Base-by-base conservation (phyloP, 1,140 invertebrate species). In the Drosophila nebulosa region DNA sequence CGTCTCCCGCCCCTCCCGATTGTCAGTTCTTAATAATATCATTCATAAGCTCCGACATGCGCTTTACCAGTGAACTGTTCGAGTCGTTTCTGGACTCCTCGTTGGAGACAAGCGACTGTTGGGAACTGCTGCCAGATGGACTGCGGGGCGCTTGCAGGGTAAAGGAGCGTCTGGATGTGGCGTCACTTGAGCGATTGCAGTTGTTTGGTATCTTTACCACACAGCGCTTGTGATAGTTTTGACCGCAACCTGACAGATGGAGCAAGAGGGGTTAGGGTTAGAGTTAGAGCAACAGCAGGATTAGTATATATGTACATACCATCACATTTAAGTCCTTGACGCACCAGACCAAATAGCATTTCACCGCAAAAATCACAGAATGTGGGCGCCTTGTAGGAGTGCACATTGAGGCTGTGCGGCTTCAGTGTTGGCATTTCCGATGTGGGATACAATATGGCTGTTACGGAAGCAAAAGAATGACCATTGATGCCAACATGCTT, bases 351-450 rank as follows among this genome's bases (percentile, higher is more conserved):
- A 93, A 99, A 99, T 1, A 99, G 94, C 97, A 99, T 99, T 94
- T 99, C 98, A 52, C 98, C 98, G 93, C 99, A 99, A 93, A 99
- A 99, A 94, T 99, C 98, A 93, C 98, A 99, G 93, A 99, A 99
- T 63, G 99, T 99, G 52, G 99, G 99, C 64, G 97, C 96, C 93
- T 99, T 99, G 92, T 99, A 99, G 4, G 98, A 99, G 93, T 99
- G 98, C 53, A 99, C 98, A 71, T 94, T 95, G 51, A 99, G 94
- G 66, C 96, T 94, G 93, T 99, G 98, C 18, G 98, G 97, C 91
- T 97, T 94, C 80, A 98, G 93, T 92, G 93, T 95, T 53, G 96
- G 93, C 81, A 93, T 92, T 86, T 94, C 94, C 80, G 96, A 96
- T 84, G 95, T 90, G 52, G 90, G 89, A 73, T 91, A 91, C 30